Percentiles rank a stretch among this genome's conserved stretches.
Conservation (phyloP, 2,888 invertebrate species). For the Dryadula phaetusa region DNA sequence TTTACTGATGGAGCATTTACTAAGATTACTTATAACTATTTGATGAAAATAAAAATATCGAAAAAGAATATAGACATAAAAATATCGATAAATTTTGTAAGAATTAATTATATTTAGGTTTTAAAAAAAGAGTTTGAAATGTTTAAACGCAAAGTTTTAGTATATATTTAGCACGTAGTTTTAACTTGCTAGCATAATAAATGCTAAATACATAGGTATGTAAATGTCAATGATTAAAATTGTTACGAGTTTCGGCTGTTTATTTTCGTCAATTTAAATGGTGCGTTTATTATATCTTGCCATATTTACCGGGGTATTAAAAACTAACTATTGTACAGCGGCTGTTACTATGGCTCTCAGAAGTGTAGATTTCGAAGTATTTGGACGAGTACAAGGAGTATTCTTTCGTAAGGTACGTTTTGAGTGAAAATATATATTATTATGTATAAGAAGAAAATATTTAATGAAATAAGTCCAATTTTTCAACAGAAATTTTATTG, state of each 20-base stretch:
- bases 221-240: constrained; percentile 11
- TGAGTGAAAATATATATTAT: background rate
- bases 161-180: background rate
- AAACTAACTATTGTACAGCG: constrained; percentile 45
- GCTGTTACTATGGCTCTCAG: constrained; percentile 56
- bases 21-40: background rate
- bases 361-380: constrained; percentile 85
- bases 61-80: too few relatives aligned
- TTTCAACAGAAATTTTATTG: too few relatives aligned
- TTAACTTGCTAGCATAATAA: background rate
- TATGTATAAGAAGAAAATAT: too few relatives aligned
- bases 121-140: too few relatives aligned
- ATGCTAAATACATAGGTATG: background rate
- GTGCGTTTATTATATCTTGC: constrained; percentile 60
- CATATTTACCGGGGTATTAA: constrained; percentile 53
- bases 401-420: constrained; percentile 85
- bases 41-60: too few relatives aligned
- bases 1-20: constrained; percentile 2
- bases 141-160: too few relatives aligned
- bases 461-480: too few relatives aligned
- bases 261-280: constrained; percentile 52
- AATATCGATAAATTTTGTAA: too few relatives aligned
- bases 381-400: constrained; percentile 86
- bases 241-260: constrained; percentile 7
- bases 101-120: too few relatives aligned